Conservation (phyloP, 2,888 invertebrate genomes). For the Macaria notata region DNA sequence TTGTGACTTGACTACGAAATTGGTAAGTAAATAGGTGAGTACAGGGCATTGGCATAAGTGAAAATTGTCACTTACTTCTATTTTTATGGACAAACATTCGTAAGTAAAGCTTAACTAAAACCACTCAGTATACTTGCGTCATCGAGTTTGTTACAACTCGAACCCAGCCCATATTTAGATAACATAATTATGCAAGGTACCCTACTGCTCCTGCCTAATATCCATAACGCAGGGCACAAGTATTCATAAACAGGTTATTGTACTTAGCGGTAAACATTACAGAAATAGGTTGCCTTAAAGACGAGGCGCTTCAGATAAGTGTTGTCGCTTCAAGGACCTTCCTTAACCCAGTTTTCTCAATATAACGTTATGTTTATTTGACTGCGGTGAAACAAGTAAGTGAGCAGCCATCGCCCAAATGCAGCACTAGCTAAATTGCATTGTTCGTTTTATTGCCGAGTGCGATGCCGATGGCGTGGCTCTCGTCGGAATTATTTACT, state of each 20-base stretch:
- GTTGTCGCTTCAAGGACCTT: slow-evolving; percentile 12
- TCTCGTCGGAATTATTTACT: slow-evolving; percentile 77
- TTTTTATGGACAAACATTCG: too few species aligned
- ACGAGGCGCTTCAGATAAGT: slow-evolving; percentile 8
- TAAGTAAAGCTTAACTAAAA: neutral
- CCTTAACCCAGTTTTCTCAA: slow-evolving; percentile 29
- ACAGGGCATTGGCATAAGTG: too few species aligned
- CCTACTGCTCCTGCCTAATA: slow-evolving; percentile 11
- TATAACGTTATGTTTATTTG: slow-evolving; percentile 45
- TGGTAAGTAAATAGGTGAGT: neutral
- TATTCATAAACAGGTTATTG: slow-evolving; percentile 13
- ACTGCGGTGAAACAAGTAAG: slow-evolving; percentile 50
- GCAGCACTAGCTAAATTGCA: slow-evolving; percentile 76
- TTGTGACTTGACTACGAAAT: slow-evolving; percentile 1
- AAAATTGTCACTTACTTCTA: too few species aligned
- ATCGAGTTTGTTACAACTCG: slow-evolving; percentile 6
- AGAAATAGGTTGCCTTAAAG: slow-evolving; percentile 11
- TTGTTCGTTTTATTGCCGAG: slow-evolving; percentile 77
- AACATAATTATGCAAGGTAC: slow-evolving; percentile 14
- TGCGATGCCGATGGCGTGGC: slow-evolving; percentile 63
- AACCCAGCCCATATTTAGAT: slow-evolving; percentile 27
- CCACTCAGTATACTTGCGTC: neutral
- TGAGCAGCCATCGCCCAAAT: slow-evolving; percentile 69
- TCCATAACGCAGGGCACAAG: slow-evolving; percentile 6
- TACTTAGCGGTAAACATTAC: slow-evolving; percentile 6